These are phyloP conservation scores for Nannospalax galili DNA, from an alignment of 2,113 vertebrate genomes.

Conservation along the genomic window DNA sequence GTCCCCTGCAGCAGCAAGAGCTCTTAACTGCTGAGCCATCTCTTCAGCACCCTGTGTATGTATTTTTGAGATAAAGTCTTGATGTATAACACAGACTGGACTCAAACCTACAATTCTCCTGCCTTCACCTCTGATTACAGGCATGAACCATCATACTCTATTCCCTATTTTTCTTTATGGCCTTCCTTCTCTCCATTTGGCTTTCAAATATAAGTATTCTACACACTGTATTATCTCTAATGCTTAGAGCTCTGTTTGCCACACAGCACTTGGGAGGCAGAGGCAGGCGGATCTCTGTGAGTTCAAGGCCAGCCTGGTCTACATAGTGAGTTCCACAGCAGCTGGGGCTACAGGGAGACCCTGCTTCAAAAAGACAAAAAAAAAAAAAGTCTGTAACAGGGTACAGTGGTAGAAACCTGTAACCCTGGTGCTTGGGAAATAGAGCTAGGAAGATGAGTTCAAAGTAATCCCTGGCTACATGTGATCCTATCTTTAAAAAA, in stretches of 20 bases:
- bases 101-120: too few relatives aligned
- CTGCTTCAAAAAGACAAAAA: too few relatives aligned
- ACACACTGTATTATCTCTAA: not conserved
- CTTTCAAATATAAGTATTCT: not conserved
- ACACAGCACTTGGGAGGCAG: too few relatives aligned
- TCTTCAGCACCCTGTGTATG: not conserved
- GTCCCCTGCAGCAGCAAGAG: not conserved
- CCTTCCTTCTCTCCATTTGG: not conserved
- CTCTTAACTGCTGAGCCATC: not conserved
- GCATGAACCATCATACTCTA: not conserved
- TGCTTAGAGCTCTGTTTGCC: not conserved
- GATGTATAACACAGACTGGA: not conserved
- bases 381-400: not conserved
- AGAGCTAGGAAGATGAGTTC: not conserved
- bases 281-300: too few relatives aligned
- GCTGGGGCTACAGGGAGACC: too few relatives aligned
- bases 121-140: too few relatives aligned
- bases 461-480: not conserved
- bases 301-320: too few relatives aligned
- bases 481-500: not conserved
- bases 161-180: not conserved
- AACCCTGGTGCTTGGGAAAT: not conserved
- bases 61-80: not conserved
- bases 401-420: too few relatives aligned
- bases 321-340: too few relatives aligned